Conservation (phyloP, 2,113 vertebrate species). For the Rhadina sibilatrix region DNA sequence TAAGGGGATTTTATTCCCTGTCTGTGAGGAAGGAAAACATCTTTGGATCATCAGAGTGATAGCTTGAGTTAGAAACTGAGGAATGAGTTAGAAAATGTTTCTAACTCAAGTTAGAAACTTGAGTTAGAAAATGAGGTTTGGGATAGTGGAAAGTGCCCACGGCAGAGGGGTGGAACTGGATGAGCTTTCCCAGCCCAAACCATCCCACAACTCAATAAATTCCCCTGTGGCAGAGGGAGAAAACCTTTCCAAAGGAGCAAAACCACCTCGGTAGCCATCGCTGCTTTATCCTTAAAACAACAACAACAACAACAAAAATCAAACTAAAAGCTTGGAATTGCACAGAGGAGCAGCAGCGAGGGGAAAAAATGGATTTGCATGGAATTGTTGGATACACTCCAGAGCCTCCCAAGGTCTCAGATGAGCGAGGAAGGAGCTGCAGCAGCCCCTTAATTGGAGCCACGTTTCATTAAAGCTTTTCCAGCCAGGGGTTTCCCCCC, state of each 20-base stretch:
- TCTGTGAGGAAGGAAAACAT: neutral
- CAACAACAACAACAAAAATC: neutral
- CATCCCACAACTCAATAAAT: neutral
- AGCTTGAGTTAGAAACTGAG: neutral
- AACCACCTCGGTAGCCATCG: neutral
- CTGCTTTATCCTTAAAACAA: neutral
- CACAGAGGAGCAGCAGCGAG: neutral
- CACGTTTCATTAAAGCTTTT: neutral
- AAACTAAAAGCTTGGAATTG: neutral
- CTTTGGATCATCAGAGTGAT: neutral
- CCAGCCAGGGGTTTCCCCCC: neutral
- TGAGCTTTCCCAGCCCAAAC: neutral
- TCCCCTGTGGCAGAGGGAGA: neutral
- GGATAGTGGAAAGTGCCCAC: neutral
- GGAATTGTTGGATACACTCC: slow-evolving; percentile 9
- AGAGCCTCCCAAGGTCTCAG: slow-evolving; percentile 3
- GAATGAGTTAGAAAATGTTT: too few species aligned
- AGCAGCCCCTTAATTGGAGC: slow-evolving; percentile 32
- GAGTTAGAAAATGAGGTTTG: neutral
- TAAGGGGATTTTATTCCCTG: neutral
- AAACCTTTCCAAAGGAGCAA: neutral
- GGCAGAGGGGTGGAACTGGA: neutral
- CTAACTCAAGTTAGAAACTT: too few species aligned
- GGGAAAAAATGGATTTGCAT: neutral
- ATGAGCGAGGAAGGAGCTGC: neutral